Evolutionary conservation across 2,113 vertebrate species (phyloP).

Genomic region (Ageneiosus marmoratus): DNA sequence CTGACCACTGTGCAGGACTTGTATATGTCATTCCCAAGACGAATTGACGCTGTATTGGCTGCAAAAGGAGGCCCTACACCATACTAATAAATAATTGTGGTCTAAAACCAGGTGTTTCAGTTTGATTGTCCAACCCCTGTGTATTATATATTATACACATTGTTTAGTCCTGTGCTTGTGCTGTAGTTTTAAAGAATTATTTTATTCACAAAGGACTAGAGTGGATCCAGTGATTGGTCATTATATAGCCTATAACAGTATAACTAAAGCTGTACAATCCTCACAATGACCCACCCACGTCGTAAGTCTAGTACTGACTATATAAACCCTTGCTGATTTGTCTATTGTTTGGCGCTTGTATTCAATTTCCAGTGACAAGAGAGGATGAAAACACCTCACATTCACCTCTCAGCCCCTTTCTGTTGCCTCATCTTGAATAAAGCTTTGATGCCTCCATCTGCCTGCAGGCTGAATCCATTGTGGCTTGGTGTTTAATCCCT

Average conservation of each 20-base stretch:
- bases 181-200: background rate
- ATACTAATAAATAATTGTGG: too few species aligned
- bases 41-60: too few species aligned
- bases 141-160: background rate
- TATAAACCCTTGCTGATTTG: background rate
- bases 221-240: background rate
- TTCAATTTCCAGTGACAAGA: background rate
- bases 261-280: background rate
- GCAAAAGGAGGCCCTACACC: too few species aligned
- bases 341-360: background rate
- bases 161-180: background rate
- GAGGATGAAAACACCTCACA: background rate
- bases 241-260: background rate
- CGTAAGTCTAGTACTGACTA: too few species aligned
- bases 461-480: background rate
- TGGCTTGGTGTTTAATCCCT: background rate
- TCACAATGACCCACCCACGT: background rate
- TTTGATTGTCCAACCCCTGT: too few species aligned
- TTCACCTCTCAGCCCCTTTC: background rate
- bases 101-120: too few species aligned
- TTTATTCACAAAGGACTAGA: background rate
- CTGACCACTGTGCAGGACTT: too few species aligned
- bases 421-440: background rate
- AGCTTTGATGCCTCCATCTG: background rate
- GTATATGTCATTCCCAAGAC: too few species aligned